Evolutionary conservation across 2,797 vertebrate genomes (phyloP).

Genomic region (Aulostomus chinensis): DNA sequence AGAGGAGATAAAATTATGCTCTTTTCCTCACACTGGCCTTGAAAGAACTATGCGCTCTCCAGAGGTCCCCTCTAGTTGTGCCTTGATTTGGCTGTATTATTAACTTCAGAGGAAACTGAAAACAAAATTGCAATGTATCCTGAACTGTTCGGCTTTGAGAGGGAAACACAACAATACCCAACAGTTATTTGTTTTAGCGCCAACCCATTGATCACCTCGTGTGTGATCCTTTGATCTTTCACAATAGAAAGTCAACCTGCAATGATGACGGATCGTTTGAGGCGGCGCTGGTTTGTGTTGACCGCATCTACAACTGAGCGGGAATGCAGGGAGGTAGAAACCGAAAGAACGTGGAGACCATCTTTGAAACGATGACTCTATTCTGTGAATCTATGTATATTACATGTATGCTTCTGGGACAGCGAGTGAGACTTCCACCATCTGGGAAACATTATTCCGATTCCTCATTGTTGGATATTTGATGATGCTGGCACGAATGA

Average conservation of each 20-base stretch:
- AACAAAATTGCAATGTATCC: background rate
- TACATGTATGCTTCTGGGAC: too few species aligned
- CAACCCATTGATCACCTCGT: slow-evolving; percentile 29
- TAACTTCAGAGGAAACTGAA: background rate
- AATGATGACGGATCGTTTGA: slow-evolving; percentile 10
- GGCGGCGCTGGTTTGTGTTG: background rate
- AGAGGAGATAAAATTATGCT: too few species aligned
- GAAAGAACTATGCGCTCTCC: too few species aligned
- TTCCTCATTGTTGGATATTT: slow-evolving; percentile 63
- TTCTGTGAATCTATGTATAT: too few species aligned
- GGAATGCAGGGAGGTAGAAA: background rate
- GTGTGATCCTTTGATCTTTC: slow-evolving; percentile 27
- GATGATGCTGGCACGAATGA: slow-evolving; percentile 63
- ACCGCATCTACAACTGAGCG: background rate
- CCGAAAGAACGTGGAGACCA: too few species aligned
- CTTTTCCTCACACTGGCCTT: too few species aligned
- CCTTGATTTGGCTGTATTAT: too few species aligned
- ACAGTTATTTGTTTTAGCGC: slow-evolving; percentile 4
- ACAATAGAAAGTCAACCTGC: too few species aligned
- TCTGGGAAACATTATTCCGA: slow-evolving; percentile 66
- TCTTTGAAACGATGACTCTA: too few species aligned
- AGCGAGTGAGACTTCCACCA: slow-evolving; percentile 38
- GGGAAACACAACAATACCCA: slow-evolving; percentile 27
- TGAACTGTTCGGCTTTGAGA: slow-evolving; percentile 22
- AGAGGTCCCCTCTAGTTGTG: too few species aligned